These are phyloP conservation scores for Ptychochromis oligacanthus DNA, from an alignment of 2,113 vertebrate genomes.

Conservation along the genomic window DNA sequence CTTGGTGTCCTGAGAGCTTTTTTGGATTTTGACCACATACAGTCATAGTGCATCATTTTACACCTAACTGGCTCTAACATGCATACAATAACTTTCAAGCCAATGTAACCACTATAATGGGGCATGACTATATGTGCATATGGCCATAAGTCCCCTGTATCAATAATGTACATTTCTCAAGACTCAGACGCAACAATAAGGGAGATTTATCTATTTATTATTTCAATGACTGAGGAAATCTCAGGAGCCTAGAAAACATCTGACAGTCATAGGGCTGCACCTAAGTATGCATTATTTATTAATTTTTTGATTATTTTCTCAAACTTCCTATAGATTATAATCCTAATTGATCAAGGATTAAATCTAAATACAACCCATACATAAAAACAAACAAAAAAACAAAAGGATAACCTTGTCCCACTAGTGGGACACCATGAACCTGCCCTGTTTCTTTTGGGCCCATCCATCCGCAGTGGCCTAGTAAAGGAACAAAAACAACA, in stretches of 20 bases:
- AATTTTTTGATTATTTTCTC: not conserved
- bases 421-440: constrained; percentile 35
- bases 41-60: not conserved
- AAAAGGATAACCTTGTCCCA: constrained; percentile 53
- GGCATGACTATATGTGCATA: not conserved
- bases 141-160: not conserved
- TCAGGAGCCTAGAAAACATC: no score
- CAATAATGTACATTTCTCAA: not conserved
- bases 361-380: not conserved
- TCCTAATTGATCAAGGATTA: not conserved
- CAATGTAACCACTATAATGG: not conserved
- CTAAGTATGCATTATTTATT: not conserved
- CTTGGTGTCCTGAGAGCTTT: not conserved
- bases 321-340: not conserved
- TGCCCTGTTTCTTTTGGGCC: constrained; percentile 43
- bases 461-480: constrained; percentile 42
- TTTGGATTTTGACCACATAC: not conserved
- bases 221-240: not conserved
- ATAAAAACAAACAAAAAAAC: not conserved
- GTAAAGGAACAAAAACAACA: constrained; percentile 35
- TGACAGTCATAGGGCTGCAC: not conserved
- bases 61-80: not conserved
- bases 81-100: not conserved
- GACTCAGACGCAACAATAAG: not conserved
- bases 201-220: not conserved